Base-by-base conservation (phyloP, 2,888 invertebrate genomes). In the Cataglyphis cursor region DNA sequence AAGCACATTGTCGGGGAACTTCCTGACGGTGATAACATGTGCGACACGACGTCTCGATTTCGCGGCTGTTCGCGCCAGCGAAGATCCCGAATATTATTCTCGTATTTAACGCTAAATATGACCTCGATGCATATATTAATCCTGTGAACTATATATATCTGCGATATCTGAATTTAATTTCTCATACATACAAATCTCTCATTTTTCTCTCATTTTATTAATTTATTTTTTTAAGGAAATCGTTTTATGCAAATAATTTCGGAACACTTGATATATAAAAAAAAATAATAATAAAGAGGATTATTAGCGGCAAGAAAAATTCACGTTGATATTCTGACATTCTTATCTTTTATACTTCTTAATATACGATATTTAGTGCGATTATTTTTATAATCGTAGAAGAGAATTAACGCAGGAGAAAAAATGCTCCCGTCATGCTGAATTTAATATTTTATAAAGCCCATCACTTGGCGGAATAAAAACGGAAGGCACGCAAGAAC, bases 1-100 rank as follows among this genome's bases (percentile, higher is more conserved):
- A 81, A 82, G 81, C 84, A 85, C 81, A 74, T 85, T 76, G 70
- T 64, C 82, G 81, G 65, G 31, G 54, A 88, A 88, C 84, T 88
- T 86, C 75, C 86, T 75, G 85, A 48, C 57, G 35, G n/a, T 74
- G 85, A 86, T 83, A 84, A 88, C 78, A 66, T 80, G 73, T n/a
- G 44, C 68, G 78, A 68, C 75, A 64, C 65, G 54, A 31, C 28
- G 38, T 62, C 38, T 62, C 81, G 62, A 81, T 81, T 64, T 62
- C 74, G 62, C 62, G 38, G 21, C 51, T 54, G 62, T 54, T 38
- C 78, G 68, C 35, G 10, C 54, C 44, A n/a, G 31, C 31, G 8
- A n/a, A 62, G 70, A 57, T 5, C 10, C 38, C 3, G 21, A 48
- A 57, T 18, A 21, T 51, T 18, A 48, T 35, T 31, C 31, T 15